These are phyloP conservation scores for Drosophila rellima DNA, from an alignment of 2,888 invertebrate species.

Conservation along the genomic window DNA sequence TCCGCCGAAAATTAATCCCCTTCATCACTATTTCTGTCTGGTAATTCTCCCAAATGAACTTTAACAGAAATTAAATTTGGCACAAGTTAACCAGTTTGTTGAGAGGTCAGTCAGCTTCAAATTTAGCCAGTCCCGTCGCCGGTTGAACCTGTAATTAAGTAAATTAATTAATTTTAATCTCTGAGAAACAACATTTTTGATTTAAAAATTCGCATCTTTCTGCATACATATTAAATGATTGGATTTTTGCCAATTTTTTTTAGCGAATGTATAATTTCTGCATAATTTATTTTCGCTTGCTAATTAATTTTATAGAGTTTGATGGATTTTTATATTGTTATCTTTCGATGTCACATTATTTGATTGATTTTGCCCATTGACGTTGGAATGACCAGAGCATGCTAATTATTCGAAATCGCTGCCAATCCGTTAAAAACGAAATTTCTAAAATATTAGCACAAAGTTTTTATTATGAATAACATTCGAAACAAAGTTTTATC, in stretches of 20 bases:
- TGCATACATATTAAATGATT: constrained; percentile 27
- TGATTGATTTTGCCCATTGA: constrained; percentile 59
- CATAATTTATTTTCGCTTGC: constrained; percentile 62
- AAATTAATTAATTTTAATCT: constrained; percentile 70
- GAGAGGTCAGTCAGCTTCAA: constrained; percentile 35
- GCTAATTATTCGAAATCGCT: constrained; percentile 27
- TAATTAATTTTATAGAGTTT: constrained; percentile 56
- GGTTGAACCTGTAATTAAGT: constrained; percentile 66
- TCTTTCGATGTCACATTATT: constrained; percentile 45
- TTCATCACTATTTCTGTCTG: not conserved
- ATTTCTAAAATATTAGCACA: constrained; percentile 11
- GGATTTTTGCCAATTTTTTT: constrained; percentile 50
- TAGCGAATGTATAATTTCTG: constrained; percentile 62
- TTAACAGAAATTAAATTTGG: constrained; percentile 55
- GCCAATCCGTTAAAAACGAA: constrained; percentile 25
- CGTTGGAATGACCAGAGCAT: constrained; percentile 20
- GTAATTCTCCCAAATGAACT: constrained; percentile 7
- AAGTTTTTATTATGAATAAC: constrained; percentile 13
- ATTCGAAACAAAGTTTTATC: not conserved
- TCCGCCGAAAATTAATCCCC: not conserved
- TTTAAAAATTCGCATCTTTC: constrained; percentile 35
- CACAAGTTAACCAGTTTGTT: constrained; percentile 71
- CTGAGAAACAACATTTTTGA: constrained; percentile 22
- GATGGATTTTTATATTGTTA: constrained; percentile 63
- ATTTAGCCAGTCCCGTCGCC: constrained; percentile 12